phyloP scores from a whole-genome alignment of 2,888 invertebrate species.

The Gari tellinella region DNA sequence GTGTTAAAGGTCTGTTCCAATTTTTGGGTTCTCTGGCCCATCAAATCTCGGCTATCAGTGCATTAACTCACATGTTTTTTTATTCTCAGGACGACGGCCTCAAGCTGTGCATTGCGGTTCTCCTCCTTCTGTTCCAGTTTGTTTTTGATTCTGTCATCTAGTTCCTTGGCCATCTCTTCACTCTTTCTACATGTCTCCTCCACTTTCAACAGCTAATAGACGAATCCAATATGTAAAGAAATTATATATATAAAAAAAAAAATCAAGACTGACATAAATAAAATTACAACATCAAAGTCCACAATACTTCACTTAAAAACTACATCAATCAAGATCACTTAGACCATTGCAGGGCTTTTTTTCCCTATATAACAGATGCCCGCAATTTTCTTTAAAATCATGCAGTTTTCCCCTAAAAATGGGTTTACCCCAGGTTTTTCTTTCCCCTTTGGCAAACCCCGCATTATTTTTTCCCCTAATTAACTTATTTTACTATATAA shows the following conservation, averaged over 20 bases:
- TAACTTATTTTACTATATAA: no score
- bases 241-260: not conserved
- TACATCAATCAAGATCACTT: no score
- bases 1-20: no score
- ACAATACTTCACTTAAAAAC: not conserved
- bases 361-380: no score
- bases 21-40: no score
- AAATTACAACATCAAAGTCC: not conserved
- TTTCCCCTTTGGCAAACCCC: no score
- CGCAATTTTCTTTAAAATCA: no score
- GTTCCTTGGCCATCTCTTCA: conserved; percentile 75
- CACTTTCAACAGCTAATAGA: conserved; percentile 72
- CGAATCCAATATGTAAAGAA: conserved; percentile 22
- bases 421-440: no score
- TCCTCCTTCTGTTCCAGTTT: conserved; percentile 96
- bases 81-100: conserved; percentile 90
- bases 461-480: no score
- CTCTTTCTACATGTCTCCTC: conserved; percentile 76
- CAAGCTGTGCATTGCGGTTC: conserved; percentile 96
- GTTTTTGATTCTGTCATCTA: conserved; percentile 85
- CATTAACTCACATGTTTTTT: conserved; percentile 82
- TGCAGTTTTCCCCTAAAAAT: no score
- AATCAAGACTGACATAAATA: not conserved
- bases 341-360: no score
- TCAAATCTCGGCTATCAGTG: no score